These are phyloP conservation scores for Pyralis farinalis DNA, from an alignment of 2,888 invertebrate genomes.

Conservation along the genomic window DNA sequence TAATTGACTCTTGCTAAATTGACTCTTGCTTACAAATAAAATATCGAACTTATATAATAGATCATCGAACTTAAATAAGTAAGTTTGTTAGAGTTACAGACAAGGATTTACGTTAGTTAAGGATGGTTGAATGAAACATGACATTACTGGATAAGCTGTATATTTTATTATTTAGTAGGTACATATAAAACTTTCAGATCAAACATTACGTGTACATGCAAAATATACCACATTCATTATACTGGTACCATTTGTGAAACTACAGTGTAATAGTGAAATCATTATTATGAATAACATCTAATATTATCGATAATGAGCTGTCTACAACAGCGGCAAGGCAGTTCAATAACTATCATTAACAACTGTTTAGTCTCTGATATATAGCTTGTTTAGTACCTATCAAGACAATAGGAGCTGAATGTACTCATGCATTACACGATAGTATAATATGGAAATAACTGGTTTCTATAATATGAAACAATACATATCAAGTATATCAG, in stretches of 20 bases:
- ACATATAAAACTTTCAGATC: constrained; percentile 41
- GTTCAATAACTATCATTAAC: neutral
- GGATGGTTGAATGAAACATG: constrained; percentile 32
- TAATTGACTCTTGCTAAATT: too few species aligned
- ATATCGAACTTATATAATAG: too few species aligned
- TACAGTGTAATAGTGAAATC: constrained; percentile 1
- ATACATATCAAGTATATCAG: too few species aligned
- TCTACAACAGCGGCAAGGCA: constrained; percentile 16
- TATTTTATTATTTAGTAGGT: constrained; percentile 31
- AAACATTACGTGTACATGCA: constrained; percentile 26
- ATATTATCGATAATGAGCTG: constrained; percentile 16
- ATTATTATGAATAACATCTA: neutral
- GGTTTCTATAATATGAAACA: too few species aligned
- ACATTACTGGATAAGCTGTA: constrained; percentile 37
- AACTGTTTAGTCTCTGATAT: too few species aligned
- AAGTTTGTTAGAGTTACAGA: neutral
- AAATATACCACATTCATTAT: constrained; percentile 16
- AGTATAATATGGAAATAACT: too few species aligned
- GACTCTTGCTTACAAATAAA: too few species aligned
- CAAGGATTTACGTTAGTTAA: neutral
- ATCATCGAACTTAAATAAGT: too few species aligned
- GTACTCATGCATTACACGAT: too few species aligned
- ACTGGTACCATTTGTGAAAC: constrained; percentile 1
- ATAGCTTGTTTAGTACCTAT: too few species aligned
- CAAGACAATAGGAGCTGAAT: too few species aligned